These are phyloP conservation scores for Saguinus imperator DNA, from an alignment of 2,113 vertebrate species.

Conservation along the genomic window DNA sequence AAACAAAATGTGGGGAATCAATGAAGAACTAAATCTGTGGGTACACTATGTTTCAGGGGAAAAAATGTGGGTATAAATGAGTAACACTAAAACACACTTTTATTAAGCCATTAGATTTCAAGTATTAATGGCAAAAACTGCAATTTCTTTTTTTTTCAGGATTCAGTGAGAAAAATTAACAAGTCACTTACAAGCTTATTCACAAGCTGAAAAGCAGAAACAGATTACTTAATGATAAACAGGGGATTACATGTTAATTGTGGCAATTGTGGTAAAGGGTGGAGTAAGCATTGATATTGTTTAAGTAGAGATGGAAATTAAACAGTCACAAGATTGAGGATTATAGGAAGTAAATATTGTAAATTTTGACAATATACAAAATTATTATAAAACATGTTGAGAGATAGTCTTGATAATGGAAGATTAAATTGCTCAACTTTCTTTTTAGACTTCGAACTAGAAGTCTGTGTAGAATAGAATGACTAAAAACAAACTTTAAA, in stretches of 20 bases:
- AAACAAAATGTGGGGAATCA: neutral
- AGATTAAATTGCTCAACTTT: neutral
- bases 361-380: neutral
- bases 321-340: neutral
- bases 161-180: neutral
- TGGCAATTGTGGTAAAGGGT: neutral
- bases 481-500: conserved; percentile 1
- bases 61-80: neutral
- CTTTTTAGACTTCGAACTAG: neutral
- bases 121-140: no score
- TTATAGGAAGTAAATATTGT: neutral
- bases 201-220: neutral
- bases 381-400: neutral
- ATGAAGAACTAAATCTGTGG: neutral
- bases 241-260: neutral
- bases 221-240: neutral
- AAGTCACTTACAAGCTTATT: neutral
- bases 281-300: neutral
- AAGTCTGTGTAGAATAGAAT: neutral
- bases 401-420: neutral
- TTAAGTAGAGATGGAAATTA: neutral
- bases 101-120: neutral
- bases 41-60: neutral
- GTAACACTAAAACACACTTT: neutral
- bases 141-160: neutral